These are phyloP conservation scores for Zaprionus vittiger DNA, from an alignment of 1,140 invertebrate species.

Conservation along the genomic window DNA sequence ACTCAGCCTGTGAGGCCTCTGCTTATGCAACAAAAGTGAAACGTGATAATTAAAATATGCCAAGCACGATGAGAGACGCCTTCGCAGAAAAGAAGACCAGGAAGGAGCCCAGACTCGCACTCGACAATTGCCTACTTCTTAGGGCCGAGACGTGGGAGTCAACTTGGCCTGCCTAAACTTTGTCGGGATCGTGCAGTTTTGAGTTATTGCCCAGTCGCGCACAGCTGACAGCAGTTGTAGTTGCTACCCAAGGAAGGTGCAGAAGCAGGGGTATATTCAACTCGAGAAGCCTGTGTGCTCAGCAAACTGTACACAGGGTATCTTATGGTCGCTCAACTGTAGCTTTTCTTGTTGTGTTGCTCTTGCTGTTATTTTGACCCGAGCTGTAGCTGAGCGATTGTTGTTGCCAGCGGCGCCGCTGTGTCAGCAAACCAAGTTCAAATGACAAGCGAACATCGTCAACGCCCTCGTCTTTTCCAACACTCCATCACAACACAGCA, in stretches of 20 bases:
- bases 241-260: constrained; percentile 1
- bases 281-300: background rate
- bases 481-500: background rate
- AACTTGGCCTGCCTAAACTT: constrained; percentile 31
- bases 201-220: constrained; percentile 65
- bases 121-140: constrained; percentile 45
- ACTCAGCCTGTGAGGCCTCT: constrained; percentile 3
- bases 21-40: constrained; percentile 53
- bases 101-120: background rate
- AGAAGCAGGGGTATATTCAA: background rate
- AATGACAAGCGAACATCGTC: constrained; percentile 44
- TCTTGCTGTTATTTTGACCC: constrained; percentile 13
- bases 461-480: background rate
- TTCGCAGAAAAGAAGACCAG: constrained; percentile 16
- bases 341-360: constrained; percentile 13
- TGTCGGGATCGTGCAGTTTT: constrained; percentile 45
- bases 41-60: constrained; percentile 72
- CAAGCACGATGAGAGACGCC: constrained; percentile 49
- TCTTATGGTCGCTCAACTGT: background rate
- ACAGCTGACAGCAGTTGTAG: constrained; percentile 60
- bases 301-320: background rate
- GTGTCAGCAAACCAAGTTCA: constrained; percentile 52
- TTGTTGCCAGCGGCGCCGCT: constrained; percentile 22
- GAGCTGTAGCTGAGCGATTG: background rate
- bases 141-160: constrained; percentile 1